phyloP scores from a whole-genome alignment of 2,797 vertebrate genomes.

The Dermochelys coriacea region DNA sequence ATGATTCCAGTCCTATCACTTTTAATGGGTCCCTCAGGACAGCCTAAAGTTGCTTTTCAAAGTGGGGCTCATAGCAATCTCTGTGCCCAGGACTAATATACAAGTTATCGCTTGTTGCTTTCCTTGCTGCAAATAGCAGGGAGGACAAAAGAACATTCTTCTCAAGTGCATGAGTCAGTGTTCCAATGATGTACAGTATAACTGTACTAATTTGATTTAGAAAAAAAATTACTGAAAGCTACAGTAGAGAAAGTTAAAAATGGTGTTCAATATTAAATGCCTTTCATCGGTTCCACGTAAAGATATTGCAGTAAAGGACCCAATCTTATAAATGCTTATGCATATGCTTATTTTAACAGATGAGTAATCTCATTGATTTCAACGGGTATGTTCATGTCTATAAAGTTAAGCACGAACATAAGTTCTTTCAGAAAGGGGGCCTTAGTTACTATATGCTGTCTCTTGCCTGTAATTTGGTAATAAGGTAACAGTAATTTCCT shows the following conservation, averaged over 20 bases:
- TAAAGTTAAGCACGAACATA: not conserved
- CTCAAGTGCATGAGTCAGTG: not conserved
- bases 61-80: not conserved
- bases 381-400: not conserved
- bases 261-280: not conserved
- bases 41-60: not conserved
- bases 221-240: not conserved
- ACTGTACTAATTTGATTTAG: not conserved
- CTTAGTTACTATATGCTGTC: not conserved
- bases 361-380: not conserved
- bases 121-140: not conserved
- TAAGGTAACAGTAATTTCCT: not conserved
- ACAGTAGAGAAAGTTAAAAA: not conserved
- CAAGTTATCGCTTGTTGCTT: not conserved
- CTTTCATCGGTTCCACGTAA: not conserved
- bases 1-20: not conserved
- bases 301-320: not conserved
- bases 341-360: not conserved
- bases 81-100: not conserved
- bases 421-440: not conserved
- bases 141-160: not conserved
- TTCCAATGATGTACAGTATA: not conserved
- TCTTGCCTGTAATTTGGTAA: not conserved
- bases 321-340: not conserved
- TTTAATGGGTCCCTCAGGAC: not conserved